Evolutionary conservation across 2,888 invertebrate genomes (phyloP), one percentile per base, ranked within the genome.

Genomic region (Drosophila greeni): DNA sequence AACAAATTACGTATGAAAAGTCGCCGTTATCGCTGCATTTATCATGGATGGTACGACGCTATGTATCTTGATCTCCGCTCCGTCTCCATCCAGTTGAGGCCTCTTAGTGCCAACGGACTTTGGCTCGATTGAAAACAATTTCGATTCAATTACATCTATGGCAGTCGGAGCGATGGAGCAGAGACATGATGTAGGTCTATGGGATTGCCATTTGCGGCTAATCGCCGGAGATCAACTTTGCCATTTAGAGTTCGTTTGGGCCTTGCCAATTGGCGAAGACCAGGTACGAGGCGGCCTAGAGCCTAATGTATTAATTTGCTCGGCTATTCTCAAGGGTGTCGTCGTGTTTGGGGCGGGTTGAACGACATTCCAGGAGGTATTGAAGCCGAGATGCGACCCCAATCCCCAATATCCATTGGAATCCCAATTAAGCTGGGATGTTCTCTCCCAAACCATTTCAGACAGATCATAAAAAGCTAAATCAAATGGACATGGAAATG

Each of bases 1-100:
- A 84, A 62, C 69, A 79, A 84, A 84, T 79, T 79, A 79, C 85
- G 83, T 85, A 85, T 82, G 69, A 84, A 84, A 74, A 70, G 47
- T 68, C 75, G 81, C 81, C 85, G 83, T 79, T 84, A 84, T 84
- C 83, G 77, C 49, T 36, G 55, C 55, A 72, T 71, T 84, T 79
- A 79, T 76, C 52, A 33, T 40, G 51, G 20, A 45, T 40, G 43
- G 29, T 43, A 12, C 24, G 45, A 45, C 29, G 14, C 18, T 20
- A n/a, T 49, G 34, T 51, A 29, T 39, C 37, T 60, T 62, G 33
- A n/a, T 36, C 45, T 42, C 2, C 24, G n/a, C 42, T n/a, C 42
- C 24, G n/a, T 9, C n/a, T 5, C 42, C 29, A 18, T 29, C 20
- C 16, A 24, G 54, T 33, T 62, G 59, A 39, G 51, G 39, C 47